Evolutionary conservation across 2,888 invertebrate genomes (phyloP).

Genomic region (Synanthedon vespiformis): DNA sequence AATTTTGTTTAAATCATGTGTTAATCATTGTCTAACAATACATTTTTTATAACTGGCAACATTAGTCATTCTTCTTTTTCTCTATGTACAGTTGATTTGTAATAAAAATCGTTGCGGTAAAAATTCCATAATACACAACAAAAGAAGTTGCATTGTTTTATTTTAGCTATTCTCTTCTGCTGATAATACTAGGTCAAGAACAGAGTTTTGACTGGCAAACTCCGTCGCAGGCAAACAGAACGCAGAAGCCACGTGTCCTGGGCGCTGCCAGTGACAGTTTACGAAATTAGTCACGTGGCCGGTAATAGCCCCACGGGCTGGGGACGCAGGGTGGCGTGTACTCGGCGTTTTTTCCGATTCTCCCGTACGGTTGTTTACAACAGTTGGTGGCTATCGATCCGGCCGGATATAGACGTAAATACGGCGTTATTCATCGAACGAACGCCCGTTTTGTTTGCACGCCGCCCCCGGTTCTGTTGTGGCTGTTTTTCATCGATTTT

Average conservation of each 20-base stretch:
- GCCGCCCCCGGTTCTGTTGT: conserved; percentile 35
- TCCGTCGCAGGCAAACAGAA: conserved; percentile 3
- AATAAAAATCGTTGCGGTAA: too few relatives aligned
- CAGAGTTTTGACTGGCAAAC: conserved; percentile 1
- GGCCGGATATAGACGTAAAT: conserved; percentile 46
- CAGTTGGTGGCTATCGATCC: conserved; percentile 67
- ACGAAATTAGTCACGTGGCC: conserved; percentile 68
- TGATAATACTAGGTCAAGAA: conserved; percentile 3
- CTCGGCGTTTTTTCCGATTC: conserved; percentile 47
- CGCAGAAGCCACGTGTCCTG: conserved; percentile 37
- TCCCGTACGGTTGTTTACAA: conserved; percentile 55
- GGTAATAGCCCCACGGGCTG: conserved; percentile 52
- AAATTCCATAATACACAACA: too few relatives aligned
- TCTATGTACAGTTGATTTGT: too few relatives aligned
- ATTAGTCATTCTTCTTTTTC: too few relatives aligned
- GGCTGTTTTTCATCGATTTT: conserved; percentile 60
- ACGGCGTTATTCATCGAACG: conserved; percentile 48
- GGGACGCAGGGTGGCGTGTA: conserved; percentile 24
- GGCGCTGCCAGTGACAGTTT: conserved; percentile 60
- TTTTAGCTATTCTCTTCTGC: too few relatives aligned
- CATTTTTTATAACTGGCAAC: too few relatives aligned
- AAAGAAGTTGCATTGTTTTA: too few relatives aligned
- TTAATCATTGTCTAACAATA: too few relatives aligned
- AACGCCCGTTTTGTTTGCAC: conserved; percentile 29
- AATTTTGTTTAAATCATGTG: too few relatives aligned